Percentiles rank a stretch among this genome's conserved stretches.
phyloP scores from a whole-genome alignment of 2,888 invertebrate species.

The Galeopsomyia nigrocyanea region DNA sequence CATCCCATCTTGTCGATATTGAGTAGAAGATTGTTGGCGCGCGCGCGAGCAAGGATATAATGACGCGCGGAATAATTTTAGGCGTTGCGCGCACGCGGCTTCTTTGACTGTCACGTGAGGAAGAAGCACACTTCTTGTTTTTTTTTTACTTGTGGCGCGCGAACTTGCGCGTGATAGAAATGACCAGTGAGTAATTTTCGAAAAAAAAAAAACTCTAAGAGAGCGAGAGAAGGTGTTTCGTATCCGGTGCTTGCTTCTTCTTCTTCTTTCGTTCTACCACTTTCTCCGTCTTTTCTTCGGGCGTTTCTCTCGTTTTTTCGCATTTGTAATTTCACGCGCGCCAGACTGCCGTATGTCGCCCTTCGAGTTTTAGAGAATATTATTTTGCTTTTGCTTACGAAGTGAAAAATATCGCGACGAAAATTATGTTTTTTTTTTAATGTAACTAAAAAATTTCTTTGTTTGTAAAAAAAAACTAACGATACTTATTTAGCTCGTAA shows the following conservation, averaged over 20 bases:
- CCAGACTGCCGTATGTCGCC: too few relatives aligned
- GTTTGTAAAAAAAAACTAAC: too few relatives aligned
- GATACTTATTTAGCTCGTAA: too few relatives aligned
- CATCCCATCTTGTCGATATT: conserved; percentile 56
- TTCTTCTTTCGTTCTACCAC: too few relatives aligned
- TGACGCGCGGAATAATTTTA: conserved; percentile 64
- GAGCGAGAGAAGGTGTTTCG: conserved; percentile 43
- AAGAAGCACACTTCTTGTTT: conserved; percentile 47
- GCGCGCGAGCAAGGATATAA: conserved; percentile 56
- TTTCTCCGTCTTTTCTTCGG: too few relatives aligned
- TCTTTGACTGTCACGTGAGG: conserved; percentile 64
- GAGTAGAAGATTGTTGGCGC: conserved; percentile 61
- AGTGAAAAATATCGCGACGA: too few relatives aligned
- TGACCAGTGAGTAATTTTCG: conserved; percentile 20
- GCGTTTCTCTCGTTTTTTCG: too few relatives aligned
- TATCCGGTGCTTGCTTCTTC: conserved; percentile 48
- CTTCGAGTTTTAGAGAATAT: too few relatives aligned
- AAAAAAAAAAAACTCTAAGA: background rate
- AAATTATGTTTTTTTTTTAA: too few relatives aligned
- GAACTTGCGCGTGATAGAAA: conserved; percentile 41
- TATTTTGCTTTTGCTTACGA: too few relatives aligned
- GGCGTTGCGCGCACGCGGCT: conserved; percentile 57
- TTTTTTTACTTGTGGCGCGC: conserved; percentile 42
- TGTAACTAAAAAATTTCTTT: too few relatives aligned
- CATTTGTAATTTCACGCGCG: too few relatives aligned